Evolutionary conservation across 2,888 invertebrate genomes (phyloP).

Genomic region (Clepsis dumicolana): DNA sequence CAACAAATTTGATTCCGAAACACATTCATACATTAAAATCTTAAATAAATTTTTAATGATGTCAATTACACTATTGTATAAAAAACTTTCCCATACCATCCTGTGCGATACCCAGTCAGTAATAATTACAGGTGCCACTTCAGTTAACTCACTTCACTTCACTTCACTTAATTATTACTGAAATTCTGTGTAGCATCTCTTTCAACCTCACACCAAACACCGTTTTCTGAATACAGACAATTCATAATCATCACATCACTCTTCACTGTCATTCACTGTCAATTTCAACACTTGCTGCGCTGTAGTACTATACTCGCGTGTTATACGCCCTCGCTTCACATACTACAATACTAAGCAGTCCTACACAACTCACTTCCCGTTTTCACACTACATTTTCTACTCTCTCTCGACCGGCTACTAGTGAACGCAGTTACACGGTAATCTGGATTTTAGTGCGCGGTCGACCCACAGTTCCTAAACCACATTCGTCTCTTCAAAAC

Average conservation of each 20-base stretch:
- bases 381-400: too few relatives aligned
- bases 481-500: too few relatives aligned
- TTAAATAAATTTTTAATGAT: slow-evolving; percentile 16
- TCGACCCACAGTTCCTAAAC: too few relatives aligned
- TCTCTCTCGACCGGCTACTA: too few relatives aligned
- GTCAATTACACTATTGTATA: slow-evolving; percentile 12
- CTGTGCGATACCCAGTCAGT: background rate
- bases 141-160: background rate
- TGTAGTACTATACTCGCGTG: too few relatives aligned
- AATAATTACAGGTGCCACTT: background rate
- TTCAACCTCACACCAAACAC: background rate
- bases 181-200: background rate
- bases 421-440: too few relatives aligned
- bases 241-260: background rate
- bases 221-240: background rate
- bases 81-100: slow-evolving; percentile 21
- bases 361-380: too few relatives aligned
- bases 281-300: too few relatives aligned
- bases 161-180: slow-evolving; percentile 5
- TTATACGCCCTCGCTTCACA: too few relatives aligned
- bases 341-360: too few relatives aligned
- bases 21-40: slow-evolving; percentile 25
- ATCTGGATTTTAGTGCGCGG: too few relatives aligned
- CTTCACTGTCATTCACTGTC: slow-evolving; percentile 1
- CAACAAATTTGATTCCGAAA: slow-evolving; percentile 17